phyloP scores from a whole-genome alignment of 2,888 invertebrate genomes.

The Asteroscopus sphinx region DNA sequence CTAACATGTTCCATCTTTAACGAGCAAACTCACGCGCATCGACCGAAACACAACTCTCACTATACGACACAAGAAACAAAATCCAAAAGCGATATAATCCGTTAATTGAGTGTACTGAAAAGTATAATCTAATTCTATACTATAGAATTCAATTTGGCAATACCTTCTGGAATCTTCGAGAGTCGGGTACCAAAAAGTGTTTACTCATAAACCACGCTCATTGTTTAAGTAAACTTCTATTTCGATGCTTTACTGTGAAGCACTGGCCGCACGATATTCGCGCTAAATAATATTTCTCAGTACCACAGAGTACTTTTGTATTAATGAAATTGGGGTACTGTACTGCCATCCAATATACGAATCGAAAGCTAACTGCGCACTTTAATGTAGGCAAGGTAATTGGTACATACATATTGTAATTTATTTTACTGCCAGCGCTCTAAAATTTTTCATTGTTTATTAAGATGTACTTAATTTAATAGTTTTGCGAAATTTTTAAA shows the following conservation, averaged over 20 bases:
- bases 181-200: constrained; percentile 78
- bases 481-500: constrained; percentile 10
- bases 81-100: constrained; percentile 58
- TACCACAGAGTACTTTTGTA: too few species aligned
- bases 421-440: constrained; percentile 7
- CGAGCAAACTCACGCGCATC: constrained; percentile 45
- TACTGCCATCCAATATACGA: too few species aligned
- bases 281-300: constrained; percentile 79
- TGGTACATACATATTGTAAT: constrained; percentile 4
- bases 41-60: constrained; percentile 62
- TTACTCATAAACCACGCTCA: constrained; percentile 87
- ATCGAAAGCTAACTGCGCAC: constrained; percentile 75
- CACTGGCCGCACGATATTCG: constrained; percentile 70
- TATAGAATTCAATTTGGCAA: constrained; percentile 66
- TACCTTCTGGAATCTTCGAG: constrained; percentile 67
- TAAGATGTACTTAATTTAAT: constrained; percentile 12
- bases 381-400: constrained; percentile 21
- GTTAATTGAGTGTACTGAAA: constrained; percentile 36
- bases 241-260: constrained; percentile 84
- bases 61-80: constrained; percentile 39
- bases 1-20: constrained; percentile 81
- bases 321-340: too few species aligned
- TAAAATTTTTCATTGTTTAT: constrained; percentile 10
- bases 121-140: constrained; percentile 57
- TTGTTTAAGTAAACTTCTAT: constrained; percentile 88